A percentile compares a stretch with the other conserved stretches of the same genome.
These are phyloP conservation scores for Meleagris gallopavo DNA, from an alignment of 2,113 vertebrate species.

Conservation along the genomic window DNA sequence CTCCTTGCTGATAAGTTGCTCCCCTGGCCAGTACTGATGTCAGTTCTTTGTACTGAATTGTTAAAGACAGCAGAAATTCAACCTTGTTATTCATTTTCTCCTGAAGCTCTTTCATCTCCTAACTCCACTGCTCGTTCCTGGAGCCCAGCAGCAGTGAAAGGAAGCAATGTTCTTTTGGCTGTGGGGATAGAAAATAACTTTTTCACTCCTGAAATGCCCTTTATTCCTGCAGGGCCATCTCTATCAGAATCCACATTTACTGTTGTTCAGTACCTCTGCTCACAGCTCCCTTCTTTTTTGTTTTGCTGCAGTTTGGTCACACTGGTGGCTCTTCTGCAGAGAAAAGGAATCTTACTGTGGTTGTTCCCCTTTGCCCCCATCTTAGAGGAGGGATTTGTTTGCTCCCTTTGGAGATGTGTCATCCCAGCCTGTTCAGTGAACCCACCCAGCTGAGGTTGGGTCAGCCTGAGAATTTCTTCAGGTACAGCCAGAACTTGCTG, in stretches of 20 bases:
- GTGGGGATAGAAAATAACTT: fast-evolving
- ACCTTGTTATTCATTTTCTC: neutral
- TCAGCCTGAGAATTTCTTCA: neutral
- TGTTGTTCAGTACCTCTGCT: neutral
- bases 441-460: neutral
- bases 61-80: conserved; percentile 2
- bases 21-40: neutral
- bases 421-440: neutral
- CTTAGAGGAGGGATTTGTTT: neutral
- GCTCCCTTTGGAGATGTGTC: neutral
- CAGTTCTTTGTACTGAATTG: neutral
- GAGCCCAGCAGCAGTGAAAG: neutral
- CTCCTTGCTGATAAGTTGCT: neutral
- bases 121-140: fast-evolving
- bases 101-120: neutral
- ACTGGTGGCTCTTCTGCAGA: neutral
- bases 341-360: fast-evolving
- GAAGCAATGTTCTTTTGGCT: neutral
- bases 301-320: neutral
- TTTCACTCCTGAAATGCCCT: neutral
- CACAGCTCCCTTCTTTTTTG: too few relatives aligned
- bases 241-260: fast-evolving
- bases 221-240: neutral
- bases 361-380: fast-evolving
- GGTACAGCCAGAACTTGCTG: neutral